Conservation (phyloP, 2,113 vertebrate genomes). For the Gadus chalcogrammus region DNA sequence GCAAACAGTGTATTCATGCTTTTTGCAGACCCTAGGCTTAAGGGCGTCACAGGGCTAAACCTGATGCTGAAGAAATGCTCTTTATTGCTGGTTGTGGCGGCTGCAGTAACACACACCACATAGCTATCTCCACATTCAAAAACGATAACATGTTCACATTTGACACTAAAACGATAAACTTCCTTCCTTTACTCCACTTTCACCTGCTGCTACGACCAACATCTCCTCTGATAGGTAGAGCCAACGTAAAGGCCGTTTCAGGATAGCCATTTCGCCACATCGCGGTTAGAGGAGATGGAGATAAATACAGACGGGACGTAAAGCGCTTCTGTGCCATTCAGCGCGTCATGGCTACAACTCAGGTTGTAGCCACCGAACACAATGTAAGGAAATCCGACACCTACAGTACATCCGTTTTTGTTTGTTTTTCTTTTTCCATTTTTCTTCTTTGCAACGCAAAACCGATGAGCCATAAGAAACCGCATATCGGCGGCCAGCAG, state of each 20-base stretch:
- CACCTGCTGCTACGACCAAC: background rate
- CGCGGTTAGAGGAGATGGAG: background rate
- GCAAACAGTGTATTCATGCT: constrained; percentile 3
- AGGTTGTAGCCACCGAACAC: background rate
- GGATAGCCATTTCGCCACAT: too few species aligned
- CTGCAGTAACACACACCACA: constrained; percentile 5
- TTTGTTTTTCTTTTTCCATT: background rate
- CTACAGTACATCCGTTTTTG: background rate
- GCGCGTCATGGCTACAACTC: too few species aligned
- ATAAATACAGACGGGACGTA: background rate
- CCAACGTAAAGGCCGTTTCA: too few species aligned
- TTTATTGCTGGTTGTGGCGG: constrained; percentile 13
- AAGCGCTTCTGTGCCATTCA: too few species aligned
- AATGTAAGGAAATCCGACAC: constrained; percentile 7
- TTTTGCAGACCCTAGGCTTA: background rate
- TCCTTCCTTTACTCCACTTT: background rate
- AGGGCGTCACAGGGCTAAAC: constrained; percentile 3
- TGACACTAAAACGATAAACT: constrained; percentile 1
- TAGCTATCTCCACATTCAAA: constrained; percentile 25
- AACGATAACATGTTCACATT: constrained; percentile 26
- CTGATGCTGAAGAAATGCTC: constrained; percentile 1
- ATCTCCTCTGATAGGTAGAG: too few species aligned
- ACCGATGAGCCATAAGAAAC: constrained; percentile 1
- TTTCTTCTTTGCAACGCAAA: too few species aligned
- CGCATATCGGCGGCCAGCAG: background rate